A percentile compares a stretch with the other conserved stretches of the same genome.
These are phyloP conservation scores for Gorsachius goisagi DNA, from an alignment of 2,113 vertebrate genomes.

Conservation along the genomic window DNA sequence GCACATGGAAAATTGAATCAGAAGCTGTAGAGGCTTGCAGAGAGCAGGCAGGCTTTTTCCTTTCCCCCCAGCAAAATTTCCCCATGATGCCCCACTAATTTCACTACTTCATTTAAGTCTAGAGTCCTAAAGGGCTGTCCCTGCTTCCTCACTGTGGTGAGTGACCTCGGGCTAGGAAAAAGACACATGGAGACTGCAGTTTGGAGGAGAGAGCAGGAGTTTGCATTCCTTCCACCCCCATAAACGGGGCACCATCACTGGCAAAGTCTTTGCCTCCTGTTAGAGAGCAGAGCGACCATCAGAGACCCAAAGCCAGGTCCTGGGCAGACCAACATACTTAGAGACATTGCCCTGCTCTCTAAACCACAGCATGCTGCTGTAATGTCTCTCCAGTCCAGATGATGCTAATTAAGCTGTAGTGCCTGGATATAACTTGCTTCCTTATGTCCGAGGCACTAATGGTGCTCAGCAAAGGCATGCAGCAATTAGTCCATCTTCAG, in stretches of 20 bases:
- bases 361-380: background rate
- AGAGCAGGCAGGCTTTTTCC: background rate
- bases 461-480: background rate
- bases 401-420: background rate
- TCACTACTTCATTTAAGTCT: background rate
- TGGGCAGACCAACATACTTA: background rate
- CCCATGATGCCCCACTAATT: background rate
- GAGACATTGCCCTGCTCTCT: background rate
- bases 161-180: background rate
- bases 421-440: background rate
- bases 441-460: background rate
- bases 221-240: rapidly evolving
- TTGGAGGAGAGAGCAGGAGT: background rate
- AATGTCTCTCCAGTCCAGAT: background rate
- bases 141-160: background rate
- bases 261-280: background rate
- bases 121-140: background rate
- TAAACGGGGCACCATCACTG: background rate
- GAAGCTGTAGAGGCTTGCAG: background rate
- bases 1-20: constrained; percentile 3
- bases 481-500: constrained; percentile 21
- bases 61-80: background rate
- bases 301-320: background rate
- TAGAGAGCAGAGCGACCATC: rapidly evolving
- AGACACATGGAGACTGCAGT: background rate